A percentile compares a stretch with the other conserved stretches of the same genome.
Conservation (phyloP, 1,140 invertebrate species). For the Listronotus bonariensis region DNA sequence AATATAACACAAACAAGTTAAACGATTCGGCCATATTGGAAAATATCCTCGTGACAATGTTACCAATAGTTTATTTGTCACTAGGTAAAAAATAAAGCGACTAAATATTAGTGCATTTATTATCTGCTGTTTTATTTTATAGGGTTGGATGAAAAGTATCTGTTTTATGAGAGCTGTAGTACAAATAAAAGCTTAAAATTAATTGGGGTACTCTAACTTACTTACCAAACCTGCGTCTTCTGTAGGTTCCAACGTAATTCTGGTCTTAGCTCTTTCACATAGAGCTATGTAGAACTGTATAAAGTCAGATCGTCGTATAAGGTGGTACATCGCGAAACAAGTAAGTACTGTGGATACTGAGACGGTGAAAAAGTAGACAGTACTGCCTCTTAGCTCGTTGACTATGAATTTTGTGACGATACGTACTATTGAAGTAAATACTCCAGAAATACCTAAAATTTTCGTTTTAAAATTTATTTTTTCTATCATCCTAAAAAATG, state of each 20-base stretch:
- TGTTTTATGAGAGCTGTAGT: no score
- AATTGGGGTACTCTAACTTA: no score
- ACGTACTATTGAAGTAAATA: conserved; percentile 81
- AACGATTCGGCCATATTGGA: no score
- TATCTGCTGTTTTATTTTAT: no score
- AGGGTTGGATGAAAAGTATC: no score
- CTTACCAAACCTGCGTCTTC: conserved; percentile 78
- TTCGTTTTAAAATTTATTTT: conserved; percentile 1
- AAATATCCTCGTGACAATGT: no score
- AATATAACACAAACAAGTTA: no score
- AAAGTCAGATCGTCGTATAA: conserved; percentile 77
- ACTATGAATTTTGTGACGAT: conserved; percentile 81
- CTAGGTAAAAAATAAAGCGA: no score
- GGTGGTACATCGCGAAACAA: conserved; percentile 76
- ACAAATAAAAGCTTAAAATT: no score
- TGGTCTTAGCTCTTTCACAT: conserved; percentile 72
- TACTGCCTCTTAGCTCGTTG: conserved; percentile 75
- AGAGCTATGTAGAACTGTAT: conserved; percentile 81
- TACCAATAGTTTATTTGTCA: no score
- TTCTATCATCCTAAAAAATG: no score
- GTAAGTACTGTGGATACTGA: conserved; percentile 74
- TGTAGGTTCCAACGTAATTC: conserved; percentile 74
- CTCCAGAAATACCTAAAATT: conserved; percentile 76
- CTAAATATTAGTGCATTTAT: no score
- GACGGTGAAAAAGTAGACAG: conserved; percentile 81